A percentile compares a stretch with the other conserved stretches of the same genome.
Evolutionary conservation across 2,888 invertebrate genomes (phyloP).

Genomic region (Disparrhopalites patrizii): DNA sequence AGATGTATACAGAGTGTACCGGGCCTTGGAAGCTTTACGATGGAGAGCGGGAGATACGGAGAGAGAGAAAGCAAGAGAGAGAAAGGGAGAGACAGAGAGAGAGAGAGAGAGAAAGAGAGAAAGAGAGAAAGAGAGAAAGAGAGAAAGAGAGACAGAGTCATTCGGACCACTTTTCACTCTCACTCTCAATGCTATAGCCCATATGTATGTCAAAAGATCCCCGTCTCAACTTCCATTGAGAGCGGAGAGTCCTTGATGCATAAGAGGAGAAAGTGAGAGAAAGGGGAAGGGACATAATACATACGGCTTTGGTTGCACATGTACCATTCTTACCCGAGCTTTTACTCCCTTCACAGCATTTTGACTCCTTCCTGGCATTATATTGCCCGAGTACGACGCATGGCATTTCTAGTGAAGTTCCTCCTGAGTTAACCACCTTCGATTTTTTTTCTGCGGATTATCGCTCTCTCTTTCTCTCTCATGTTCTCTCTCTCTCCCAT

Average conservation of each 20-base stretch:
- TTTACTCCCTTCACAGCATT: neutral
- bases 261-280: neutral
- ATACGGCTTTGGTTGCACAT: neutral
- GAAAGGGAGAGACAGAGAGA: too few species aligned
- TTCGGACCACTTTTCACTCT: neutral
- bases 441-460: constrained; percentile 17
- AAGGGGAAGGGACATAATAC: neutral
- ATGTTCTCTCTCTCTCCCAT: neutral
- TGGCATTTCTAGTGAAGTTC: neutral
- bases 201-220: neutral
- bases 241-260: too few species aligned
- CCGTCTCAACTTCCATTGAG: too few species aligned
- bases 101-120: too few species aligned
- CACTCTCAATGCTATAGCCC: neutral
- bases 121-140: too few species aligned
- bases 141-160: too few species aligned
- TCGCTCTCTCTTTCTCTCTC: neutral
- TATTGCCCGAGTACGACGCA: constrained; percentile 1
- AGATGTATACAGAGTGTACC: neutral
- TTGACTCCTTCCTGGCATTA: neutral
- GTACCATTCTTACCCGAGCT: neutral
- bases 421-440: constrained; percentile 18
- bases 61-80: too few species aligned
- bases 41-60: too few species aligned
- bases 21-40: too few species aligned